Evolutionary conservation across 2,113 vertebrate genomes (phyloP), one percentile per base, ranked within the genome.

Genomic region (Calidris pygmaea): DNA sequence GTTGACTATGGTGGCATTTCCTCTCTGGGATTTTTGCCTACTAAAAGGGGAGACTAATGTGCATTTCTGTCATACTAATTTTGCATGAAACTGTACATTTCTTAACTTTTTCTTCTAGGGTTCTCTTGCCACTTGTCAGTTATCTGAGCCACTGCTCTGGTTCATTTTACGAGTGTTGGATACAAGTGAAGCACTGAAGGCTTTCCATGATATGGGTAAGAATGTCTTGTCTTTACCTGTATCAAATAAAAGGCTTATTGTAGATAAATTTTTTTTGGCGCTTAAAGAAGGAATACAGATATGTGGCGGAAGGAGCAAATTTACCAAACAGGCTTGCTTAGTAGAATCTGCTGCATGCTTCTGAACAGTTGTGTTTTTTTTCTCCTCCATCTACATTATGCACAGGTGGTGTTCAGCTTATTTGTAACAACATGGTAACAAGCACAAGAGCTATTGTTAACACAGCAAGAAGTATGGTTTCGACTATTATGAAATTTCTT

Each of bases 361-460:
- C 41, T 88, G 21, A 94, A 39, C 17, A 53, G 26, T 27, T 7
- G 72, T 75, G 53, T 5, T 24, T 67, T 58, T 39, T 39, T 21
- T 14, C 9, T 39, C 52, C 4, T 20, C 1, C 32, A 7, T 32
- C 34, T 1, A 0, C 34, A 4, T 76, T 79, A 9, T 26, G 62
- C 71, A 52, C 96, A 99, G 99, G 99, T 80, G 99, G 99, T 18
- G 99, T 99, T 86, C 99, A 99, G 91, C 98, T 99, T 50, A 99
- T 99, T 97, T 99, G 99, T 96, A 99, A 99, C 98, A 99, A 99
- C 97, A 99, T 99, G 99, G 99, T 99, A 95, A 99, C 99, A 6
- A 99, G 99, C 96, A 99, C 99, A 39, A 98, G 99, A 96, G 99
- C 99, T 94, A 99, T 99, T 79, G 99, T 99, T 89, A 99, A 99